These are phyloP conservation scores for Vannuccia rotundouncinata DNA, from an alignment of 2,888 invertebrate genomes.

Conservation along the genomic window DNA sequence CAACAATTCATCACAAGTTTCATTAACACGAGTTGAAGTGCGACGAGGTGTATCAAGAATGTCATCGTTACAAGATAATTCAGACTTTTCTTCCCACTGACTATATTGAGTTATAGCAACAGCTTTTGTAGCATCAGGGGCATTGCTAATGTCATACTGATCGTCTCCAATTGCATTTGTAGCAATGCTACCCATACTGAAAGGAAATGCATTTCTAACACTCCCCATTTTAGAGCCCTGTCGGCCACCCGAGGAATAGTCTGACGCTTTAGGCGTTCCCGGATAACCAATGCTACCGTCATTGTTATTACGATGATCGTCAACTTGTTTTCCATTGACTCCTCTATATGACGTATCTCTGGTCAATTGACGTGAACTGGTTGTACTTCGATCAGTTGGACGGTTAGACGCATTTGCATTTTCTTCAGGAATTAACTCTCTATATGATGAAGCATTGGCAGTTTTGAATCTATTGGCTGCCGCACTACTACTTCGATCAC, in stretches of 20 bases:
- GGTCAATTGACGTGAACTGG: not conserved
- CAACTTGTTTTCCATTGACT: not conserved
- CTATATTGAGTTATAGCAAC: constrained; percentile 18
- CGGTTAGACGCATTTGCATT: not conserved
- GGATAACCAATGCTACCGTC: not conserved
- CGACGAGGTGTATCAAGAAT: not conserved
- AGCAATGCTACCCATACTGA: constrained; percentile 23
- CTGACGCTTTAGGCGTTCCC: not conserved
- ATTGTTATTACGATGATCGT: constrained; percentile 14
- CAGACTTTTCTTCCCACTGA: constrained; percentile 3
- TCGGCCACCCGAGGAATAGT: not conserved
- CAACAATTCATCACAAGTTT: not conserved
- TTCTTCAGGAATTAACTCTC: not conserved
- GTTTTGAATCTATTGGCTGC: constrained; percentile 8
- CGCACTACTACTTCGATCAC: not conserved
- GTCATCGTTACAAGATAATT: constrained; percentile 1
- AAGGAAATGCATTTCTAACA: not conserved
- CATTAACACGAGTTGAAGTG: not conserved
- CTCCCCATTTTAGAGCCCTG: not conserved
- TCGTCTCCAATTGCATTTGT: constrained; percentile 36
- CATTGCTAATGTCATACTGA: constrained; percentile 37
- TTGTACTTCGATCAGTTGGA: not conserved
- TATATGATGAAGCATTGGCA: not conserved
- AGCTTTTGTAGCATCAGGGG: constrained; percentile 38
- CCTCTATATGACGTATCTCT: not conserved